Conservation (phyloP, 1,140 invertebrate species). For the Danaus melanippus region DNA sequence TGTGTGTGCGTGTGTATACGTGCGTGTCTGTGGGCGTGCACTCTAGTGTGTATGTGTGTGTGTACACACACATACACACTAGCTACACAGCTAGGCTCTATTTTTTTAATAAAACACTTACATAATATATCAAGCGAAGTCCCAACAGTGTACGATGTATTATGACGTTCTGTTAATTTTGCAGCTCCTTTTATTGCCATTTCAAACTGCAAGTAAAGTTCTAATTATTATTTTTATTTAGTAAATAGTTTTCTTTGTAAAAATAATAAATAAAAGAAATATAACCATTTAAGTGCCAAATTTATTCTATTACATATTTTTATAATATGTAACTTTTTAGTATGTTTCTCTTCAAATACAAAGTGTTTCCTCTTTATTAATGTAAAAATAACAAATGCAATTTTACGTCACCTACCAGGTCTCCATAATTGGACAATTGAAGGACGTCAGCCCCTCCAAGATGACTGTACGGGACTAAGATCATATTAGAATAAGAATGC, state of each 20-base stretch:
- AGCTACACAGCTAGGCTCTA: background rate
- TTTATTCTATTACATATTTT: no score
- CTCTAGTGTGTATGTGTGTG: no score
- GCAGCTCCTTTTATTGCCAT: conserved; percentile 62
- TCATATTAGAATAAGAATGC: conserved; percentile 24
- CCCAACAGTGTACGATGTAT: conserved; percentile 61
- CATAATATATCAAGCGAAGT: conserved; percentile 69
- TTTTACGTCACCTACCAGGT: conserved; percentile 15
- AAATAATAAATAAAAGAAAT: background rate
- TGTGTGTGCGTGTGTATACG: no score
- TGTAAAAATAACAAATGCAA: background rate
- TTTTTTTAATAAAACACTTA: conserved; percentile 31
- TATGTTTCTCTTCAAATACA: no score
- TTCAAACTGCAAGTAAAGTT: conserved; percentile 29
- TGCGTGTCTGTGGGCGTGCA: no score
- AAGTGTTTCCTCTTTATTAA: no score
- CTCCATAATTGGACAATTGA: conserved; percentile 17
- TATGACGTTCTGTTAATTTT: conserved; percentile 48
- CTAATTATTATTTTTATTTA: conserved; percentile 6
- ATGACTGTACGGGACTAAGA: conserved; percentile 25
- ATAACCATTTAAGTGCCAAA: no score
- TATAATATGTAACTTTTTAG: no score
- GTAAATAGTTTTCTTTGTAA: conserved; percentile 1
- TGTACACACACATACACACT: no score
- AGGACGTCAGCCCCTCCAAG: conserved; percentile 19